A percentile compares a stretch with the other conserved stretches of the same genome.
phyloP scores from a whole-genome alignment of 2,888 invertebrate species.

The Tinea semifulvella region DNA sequence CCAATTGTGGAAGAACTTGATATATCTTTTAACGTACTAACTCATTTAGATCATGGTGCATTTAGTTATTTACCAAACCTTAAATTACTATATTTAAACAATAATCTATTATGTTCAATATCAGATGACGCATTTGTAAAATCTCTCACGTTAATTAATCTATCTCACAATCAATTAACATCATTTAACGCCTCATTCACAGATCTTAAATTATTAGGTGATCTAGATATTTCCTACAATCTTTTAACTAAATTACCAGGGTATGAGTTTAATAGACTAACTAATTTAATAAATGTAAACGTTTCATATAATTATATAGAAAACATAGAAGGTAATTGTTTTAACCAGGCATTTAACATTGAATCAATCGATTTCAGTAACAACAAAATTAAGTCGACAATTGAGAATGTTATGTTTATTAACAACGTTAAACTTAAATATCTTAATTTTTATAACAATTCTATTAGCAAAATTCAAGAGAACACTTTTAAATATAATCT shows the following conservation, averaged over 20 bases:
- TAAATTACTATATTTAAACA: conserved; percentile 31
- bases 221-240: conserved; percentile 39
- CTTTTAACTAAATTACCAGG: conserved; percentile 30
- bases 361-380: conserved; percentile 35
- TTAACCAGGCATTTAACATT: conserved; percentile 34
- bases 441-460: conserved; percentile 38
- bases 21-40: conserved; percentile 36
- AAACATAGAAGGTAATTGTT: conserved; percentile 37
- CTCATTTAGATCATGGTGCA: conserved; percentile 25
- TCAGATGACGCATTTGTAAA: conserved; percentile 34
- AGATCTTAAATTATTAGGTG: conserved; percentile 31
- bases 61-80: conserved; percentile 29
- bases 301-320: conserved; percentile 39
- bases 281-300: conserved; percentile 33
- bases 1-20: conserved; percentile 28
- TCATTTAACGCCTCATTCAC: conserved; percentile 35
- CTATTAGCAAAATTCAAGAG: conserved; percentile 32
- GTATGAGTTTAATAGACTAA: conserved; percentile 36
- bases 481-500: conserved; percentile 33
- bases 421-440: conserved; percentile 33
- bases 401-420: conserved; percentile 37
- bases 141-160: conserved; percentile 27
- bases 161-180: conserved; percentile 34
- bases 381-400: conserved; percentile 32
- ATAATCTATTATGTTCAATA: conserved; percentile 32